Percentiles rank a stretch among this genome's conserved stretches.
Conservation (phyloP, 1,140 invertebrate genomes). For the Drosophila nigrodunni region DNA sequence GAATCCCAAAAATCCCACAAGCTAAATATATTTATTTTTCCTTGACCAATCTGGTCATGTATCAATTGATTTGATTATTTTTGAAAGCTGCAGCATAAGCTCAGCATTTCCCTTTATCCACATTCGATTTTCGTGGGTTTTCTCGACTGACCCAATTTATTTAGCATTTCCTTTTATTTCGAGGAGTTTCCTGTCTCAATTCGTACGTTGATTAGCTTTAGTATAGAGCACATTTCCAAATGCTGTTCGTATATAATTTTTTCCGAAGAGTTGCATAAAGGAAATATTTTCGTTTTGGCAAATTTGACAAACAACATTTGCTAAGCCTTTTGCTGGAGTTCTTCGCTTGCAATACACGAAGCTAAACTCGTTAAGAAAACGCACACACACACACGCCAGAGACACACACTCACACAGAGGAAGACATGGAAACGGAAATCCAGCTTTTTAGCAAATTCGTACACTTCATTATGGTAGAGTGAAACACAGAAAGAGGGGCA, state of each 20-base stretch:
- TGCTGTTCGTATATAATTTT: not conserved
- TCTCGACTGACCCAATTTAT: slow-evolving; percentile 33
- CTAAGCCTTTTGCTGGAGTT: slow-evolving; percentile 39
- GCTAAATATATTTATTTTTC: not conserved
- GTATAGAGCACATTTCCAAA: not conserved
- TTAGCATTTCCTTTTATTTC: slow-evolving; percentile 9
- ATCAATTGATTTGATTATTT: slow-evolving; percentile 7
- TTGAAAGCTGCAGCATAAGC: slow-evolving; percentile 13
- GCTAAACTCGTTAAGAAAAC: slow-evolving; percentile 50
- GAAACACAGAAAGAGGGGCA: not conserved
- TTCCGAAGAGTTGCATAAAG: slow-evolving; percentile 3
- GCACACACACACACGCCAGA: slow-evolving; percentile 13
- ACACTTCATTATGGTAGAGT: slow-evolving; percentile 45
- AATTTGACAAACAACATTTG: slow-evolving; percentile 36
- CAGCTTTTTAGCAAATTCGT: slow-evolving; percentile 62
- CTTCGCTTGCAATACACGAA: slow-evolving; percentile 22
- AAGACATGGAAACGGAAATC: slow-evolving; percentile 54
- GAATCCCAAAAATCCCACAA: too few species aligned
- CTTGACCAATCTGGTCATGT: not conserved
- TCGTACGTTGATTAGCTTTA: slow-evolving; percentile 25
- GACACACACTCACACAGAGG: slow-evolving; percentile 20
- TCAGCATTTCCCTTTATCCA: not conserved
- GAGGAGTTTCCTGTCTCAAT: not conserved
- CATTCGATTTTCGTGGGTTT: slow-evolving; percentile 20
- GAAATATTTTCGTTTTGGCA: slow-evolving; percentile 21